Evolutionary conservation across 2,888 invertebrate species (phyloP).

Genomic region (Capitulum mitella): DNA sequence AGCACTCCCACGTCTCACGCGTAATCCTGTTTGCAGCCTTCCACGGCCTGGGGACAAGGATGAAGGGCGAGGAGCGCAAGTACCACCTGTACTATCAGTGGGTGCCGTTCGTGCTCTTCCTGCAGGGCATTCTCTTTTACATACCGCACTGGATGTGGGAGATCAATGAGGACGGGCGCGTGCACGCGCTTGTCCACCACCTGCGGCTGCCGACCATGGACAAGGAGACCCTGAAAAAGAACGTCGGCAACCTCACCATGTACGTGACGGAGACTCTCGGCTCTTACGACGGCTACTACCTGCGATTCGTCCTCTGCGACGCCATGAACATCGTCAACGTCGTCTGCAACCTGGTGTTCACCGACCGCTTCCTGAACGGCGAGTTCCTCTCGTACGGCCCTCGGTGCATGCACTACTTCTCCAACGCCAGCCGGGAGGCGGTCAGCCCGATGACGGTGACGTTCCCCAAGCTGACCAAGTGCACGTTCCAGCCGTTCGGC

Average conservation of each 20-base stretch:
- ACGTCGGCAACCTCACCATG: slow-evolving; percentile 46
- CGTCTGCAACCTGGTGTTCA: slow-evolving; percentile 67
- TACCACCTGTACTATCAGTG: slow-evolving; percentile 20
- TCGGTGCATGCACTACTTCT: slow-evolving; percentile 62
- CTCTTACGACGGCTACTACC: slow-evolving; percentile 76
- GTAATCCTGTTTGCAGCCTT: not conserved
- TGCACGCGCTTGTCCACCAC: slow-evolving; percentile 79
- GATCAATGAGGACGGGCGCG: slow-evolving; percentile 82
- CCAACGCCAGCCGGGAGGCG: slow-evolving; percentile 57
- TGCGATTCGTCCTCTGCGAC: slow-evolving; percentile 80
- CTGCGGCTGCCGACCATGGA: slow-evolving; percentile 55
- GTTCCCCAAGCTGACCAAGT: slow-evolving; percentile 78
- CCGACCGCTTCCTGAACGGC: slow-evolving; percentile 80
- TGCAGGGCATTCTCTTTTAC: slow-evolving; percentile 71
- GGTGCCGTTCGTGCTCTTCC: slow-evolving; percentile 37
- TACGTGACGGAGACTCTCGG: slow-evolving; percentile 72
- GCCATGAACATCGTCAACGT: slow-evolving; percentile 48
- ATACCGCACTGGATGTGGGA: slow-evolving; percentile 88
- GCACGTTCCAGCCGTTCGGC: slow-evolving; percentile 84
- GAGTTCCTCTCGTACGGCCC: slow-evolving; percentile 55
- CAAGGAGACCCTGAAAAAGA: slow-evolving; percentile 51
- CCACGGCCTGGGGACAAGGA: not conserved
- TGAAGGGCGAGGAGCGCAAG: not conserved
- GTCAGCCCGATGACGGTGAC: slow-evolving; percentile 78
- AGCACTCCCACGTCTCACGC: no score